phyloP scores from a whole-genome alignment of 2,113 vertebrate genomes.

The Tenebrosternarchus preto region DNA sequence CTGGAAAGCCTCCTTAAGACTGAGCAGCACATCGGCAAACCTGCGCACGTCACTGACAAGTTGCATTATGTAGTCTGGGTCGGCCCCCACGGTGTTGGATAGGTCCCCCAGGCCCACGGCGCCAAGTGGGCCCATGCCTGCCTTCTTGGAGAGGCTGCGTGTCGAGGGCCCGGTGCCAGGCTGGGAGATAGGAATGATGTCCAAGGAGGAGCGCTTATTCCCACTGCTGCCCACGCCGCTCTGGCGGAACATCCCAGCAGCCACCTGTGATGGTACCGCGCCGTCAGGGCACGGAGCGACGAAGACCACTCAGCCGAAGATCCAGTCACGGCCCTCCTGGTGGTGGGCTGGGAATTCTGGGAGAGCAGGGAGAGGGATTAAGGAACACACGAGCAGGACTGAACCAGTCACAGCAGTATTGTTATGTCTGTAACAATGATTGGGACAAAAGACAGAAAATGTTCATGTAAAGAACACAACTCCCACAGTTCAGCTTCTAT shows the following conservation, averaged over 20 bases:
- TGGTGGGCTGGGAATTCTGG: not conserved
- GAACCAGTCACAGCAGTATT: too few relatives aligned
- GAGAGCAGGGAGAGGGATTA: not conserved
- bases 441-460: too few relatives aligned
- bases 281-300: not conserved
- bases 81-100: constrained; percentile 76
- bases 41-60: constrained; percentile 81
- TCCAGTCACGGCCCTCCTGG: not conserved
- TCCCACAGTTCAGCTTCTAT: too few relatives aligned
- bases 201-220: constrained; percentile 75
- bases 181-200: too few relatives aligned
- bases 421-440: too few relatives aligned
- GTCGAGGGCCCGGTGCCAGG: too few relatives aligned
- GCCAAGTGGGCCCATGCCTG: constrained; percentile 81
- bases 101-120: constrained; percentile 74
- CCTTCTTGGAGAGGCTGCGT: constrained; percentile 51
- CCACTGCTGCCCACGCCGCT: constrained; percentile 68
- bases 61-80: constrained; percentile 85
- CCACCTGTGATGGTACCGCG: not conserved
- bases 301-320: not conserved
- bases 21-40: constrained; percentile 81
- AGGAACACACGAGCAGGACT: not conserved
- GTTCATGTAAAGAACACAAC: too few relatives aligned
- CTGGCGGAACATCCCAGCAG: constrained; percentile 86
- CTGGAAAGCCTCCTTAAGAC: constrained; percentile 81